These are phyloP conservation scores for Rallus limicola DNA, from an alignment of 2,113 vertebrate genomes.

Conservation along the genomic window DNA sequence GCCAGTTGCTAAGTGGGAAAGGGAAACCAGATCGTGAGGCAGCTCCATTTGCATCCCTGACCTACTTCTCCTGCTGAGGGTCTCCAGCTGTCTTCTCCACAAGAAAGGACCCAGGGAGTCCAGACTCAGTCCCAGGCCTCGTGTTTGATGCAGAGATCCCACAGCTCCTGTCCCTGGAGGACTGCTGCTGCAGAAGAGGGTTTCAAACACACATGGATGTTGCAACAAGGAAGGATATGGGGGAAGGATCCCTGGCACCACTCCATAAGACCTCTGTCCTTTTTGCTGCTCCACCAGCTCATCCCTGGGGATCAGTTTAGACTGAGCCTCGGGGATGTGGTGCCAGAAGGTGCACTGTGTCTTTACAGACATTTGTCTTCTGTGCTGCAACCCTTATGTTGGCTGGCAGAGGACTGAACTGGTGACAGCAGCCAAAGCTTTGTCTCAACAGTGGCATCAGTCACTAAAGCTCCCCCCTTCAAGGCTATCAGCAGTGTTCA, in stretches of 20 bases:
- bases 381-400: not conserved
- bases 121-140: not conserved
- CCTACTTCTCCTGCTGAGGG: not conserved
- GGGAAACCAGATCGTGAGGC: not conserved
- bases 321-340: not conserved
- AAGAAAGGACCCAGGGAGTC: not conserved
- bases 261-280: not conserved
- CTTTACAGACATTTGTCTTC: not conserved
- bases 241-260: not conserved
- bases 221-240: not conserved
- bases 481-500: not conserved
- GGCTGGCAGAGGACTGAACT: not conserved
- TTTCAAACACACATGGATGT: not conserved
- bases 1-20: not conserved
- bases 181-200: not conserved
- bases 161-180: not conserved
- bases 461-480: not conserved
- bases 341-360: fast-evolving
- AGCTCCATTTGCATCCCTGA: not conserved
- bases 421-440: not conserved
- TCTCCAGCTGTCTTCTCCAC: not conserved
- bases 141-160: not conserved
- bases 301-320: not conserved
- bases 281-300: not conserved
- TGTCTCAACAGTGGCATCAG: not conserved